These are phyloP conservation scores for Zophobas atratus DNA, from an alignment of 1,140 invertebrate species.

Conservation along the genomic window DNA sequence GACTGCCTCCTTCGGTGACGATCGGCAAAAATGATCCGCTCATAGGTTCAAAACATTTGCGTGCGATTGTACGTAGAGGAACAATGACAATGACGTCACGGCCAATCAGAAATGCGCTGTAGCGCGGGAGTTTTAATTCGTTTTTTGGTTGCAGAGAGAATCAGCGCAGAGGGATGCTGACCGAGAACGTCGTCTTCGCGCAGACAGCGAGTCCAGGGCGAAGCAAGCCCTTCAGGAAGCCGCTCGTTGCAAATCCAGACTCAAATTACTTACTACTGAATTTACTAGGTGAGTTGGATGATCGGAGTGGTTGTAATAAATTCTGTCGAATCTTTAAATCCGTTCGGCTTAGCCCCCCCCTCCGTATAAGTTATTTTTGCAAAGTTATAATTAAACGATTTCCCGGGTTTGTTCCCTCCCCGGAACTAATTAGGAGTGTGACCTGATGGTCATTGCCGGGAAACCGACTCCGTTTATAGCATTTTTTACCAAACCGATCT, in stretches of 20 bases:
- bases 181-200: constrained; percentile 72
- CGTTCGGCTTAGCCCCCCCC: too few species aligned
- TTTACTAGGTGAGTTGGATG: constrained; percentile 70
- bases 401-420: too few species aligned
- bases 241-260: constrained; percentile 71
- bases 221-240: constrained; percentile 72
- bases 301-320: background rate
- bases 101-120: background rate
- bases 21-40: too few species aligned
- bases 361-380: too few species aligned
- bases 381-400: too few species aligned
- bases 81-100: background rate
- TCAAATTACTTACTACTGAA: constrained; percentile 73
- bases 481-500: background rate
- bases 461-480: constrained; percentile 5
- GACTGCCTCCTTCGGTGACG: too few species aligned
- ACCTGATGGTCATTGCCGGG: background rate
- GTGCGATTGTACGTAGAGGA: background rate
- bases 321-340: too few species aligned
- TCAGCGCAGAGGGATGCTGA: constrained; percentile 75
- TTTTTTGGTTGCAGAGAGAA: constrained; percentile 71
- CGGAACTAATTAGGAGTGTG: too few species aligned
- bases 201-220: constrained; percentile 72
- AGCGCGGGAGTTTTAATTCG: background rate
- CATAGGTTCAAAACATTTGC: too few species aligned